These are phyloP conservation scores for Drosophila oshimai DNA, from an alignment of 1,140 invertebrate genomes.

Conservation along the genomic window DNA sequence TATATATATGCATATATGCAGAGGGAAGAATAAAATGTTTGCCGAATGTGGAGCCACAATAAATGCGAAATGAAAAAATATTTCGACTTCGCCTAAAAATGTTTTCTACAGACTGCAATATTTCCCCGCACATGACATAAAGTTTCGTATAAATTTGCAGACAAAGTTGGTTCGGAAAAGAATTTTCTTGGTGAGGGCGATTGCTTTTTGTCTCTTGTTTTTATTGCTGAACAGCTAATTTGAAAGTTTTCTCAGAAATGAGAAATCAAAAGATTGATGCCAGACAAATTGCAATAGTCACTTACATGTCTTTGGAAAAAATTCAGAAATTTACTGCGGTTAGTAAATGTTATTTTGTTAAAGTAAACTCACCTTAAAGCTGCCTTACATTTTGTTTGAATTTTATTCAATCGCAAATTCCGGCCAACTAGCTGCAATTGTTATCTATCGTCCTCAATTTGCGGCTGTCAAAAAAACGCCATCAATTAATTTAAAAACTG, in stretches of 20 bases:
- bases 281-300: conserved; percentile 15
- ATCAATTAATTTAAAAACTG: conserved; percentile 64
- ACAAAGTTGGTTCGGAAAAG: conserved; percentile 40
- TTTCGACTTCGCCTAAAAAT: conserved; percentile 28
- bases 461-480: conserved; percentile 52
- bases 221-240: conserved; percentile 60
- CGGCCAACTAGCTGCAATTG: not conserved
- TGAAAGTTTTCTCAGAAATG: conserved; percentile 50
- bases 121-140: conserved; percentile 30
- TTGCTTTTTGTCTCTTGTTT: conserved; percentile 48
- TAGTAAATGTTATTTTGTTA: not conserved
- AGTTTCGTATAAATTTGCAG: conserved; percentile 18
- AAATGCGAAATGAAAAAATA: conserved; percentile 51
- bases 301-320: not conserved
- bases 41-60: conserved; percentile 14
- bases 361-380: not conserved
- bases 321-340: not conserved
- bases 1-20: conserved; percentile 59
- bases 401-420: not conserved
- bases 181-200: conserved; percentile 50
- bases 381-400: not conserved
- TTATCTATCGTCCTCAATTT: conserved; percentile 19
- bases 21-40: conserved; percentile 29
- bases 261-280: conserved; percentile 47
- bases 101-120: conserved; percentile 24